Conservation (phyloP, 2,113 vertebrate genomes). For the Ammodramus savannarum region DNA sequence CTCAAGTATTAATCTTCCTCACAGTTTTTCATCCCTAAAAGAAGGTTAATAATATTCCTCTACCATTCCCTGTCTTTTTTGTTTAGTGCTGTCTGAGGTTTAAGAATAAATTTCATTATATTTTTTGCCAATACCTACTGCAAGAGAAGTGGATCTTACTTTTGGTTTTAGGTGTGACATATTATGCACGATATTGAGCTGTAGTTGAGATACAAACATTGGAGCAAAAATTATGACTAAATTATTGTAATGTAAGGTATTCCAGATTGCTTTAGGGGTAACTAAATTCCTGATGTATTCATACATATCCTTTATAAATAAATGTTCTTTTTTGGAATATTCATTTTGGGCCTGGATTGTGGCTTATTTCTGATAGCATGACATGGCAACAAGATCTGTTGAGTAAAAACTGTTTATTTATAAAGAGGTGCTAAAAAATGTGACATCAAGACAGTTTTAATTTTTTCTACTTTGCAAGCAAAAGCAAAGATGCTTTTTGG, state of each 20-base stretch:
- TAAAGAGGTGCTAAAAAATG: background rate
- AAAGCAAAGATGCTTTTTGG: background rate
- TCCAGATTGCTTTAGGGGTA: background rate
- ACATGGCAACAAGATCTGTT: background rate
- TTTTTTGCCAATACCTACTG: background rate
- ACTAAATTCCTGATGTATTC: background rate
- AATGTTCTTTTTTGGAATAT: background rate
- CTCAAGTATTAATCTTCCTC: constrained; percentile 11
- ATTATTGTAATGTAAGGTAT: background rate
- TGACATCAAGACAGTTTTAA: background rate
- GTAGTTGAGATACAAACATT: background rate
- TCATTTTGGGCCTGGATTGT: background rate
- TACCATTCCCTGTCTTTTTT: background rate
- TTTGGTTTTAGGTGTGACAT: background rate
- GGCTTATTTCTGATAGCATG: background rate
- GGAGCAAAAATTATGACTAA: background rate
- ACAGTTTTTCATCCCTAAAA: background rate
- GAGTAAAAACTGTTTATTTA: background rate
- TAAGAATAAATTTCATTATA: background rate
- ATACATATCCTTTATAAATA: background rate
- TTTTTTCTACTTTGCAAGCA: constrained; percentile 3
- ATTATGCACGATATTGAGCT: background rate
- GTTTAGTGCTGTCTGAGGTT: background rate
- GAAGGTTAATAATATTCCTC: background rate
- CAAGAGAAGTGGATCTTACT: background rate